Evolutionary conservation across 2,113 vertebrate species (phyloP).

Genomic region (Dipodomys stephensi): DNA sequence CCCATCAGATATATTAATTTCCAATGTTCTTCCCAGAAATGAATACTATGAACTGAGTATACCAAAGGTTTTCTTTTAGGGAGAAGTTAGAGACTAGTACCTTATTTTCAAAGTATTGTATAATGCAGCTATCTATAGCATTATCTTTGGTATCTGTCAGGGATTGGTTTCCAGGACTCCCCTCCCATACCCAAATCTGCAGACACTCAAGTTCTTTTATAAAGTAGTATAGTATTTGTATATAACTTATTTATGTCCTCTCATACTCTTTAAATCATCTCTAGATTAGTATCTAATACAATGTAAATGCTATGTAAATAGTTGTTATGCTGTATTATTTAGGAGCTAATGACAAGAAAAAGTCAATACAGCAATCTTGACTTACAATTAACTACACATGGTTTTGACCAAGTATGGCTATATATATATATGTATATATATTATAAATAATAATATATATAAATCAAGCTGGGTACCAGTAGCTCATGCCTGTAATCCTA

Average conservation of each 20-base stretch:
- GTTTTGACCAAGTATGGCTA: no score
- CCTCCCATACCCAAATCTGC: no score
- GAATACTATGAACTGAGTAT: background rate
- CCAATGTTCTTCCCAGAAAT: background rate
- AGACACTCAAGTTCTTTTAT: background rate
- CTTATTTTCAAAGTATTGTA: background rate
- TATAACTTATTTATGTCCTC: background rate
- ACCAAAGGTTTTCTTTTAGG: background rate
- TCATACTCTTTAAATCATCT: background rate
- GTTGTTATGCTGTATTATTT: background rate
- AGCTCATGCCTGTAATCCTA: no score
- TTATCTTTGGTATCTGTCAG: background rate
- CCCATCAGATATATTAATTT: conserved; percentile 22
- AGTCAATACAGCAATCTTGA: background rate
- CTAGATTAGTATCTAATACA: background rate
- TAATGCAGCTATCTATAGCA: background rate
- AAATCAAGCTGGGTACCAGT: no score
- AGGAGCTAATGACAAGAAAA: background rate
- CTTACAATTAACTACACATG: no score
- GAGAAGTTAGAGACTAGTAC: background rate
- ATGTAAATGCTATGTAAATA: no score
- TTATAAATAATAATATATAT: no score
- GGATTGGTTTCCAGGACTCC: background rate
- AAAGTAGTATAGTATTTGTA: background rate
- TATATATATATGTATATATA: no score